Evolutionary conservation across 1,140 invertebrate genomes (phyloP), one percentile per base, ranked within the genome.

Genomic region (Ericerus pela): DNA sequence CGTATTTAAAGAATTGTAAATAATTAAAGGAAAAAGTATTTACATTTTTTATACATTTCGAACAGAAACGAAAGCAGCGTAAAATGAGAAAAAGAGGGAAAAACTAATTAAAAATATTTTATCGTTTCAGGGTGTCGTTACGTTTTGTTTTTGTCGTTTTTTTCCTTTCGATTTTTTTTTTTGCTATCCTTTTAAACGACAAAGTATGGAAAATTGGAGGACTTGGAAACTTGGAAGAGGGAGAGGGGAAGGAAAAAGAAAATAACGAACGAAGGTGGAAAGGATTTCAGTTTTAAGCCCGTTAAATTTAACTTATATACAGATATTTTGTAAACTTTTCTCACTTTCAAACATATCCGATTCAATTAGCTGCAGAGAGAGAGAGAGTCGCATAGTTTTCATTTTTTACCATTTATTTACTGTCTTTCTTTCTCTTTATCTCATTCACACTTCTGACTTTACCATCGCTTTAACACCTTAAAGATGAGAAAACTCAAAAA

Each of bases 41-140:
- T 53, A 24, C 18, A 56, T 53, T 47, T 56, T 38, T 33, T 43
- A 55, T 53, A 33, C 54, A 38, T 30, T 53, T n/a, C 27, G 26
- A 14, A 26, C 14, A 11, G 31, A 33, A 33, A 33, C 31, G n/a
- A 33, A 33, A 33, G n/a, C n/a, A n/a, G n/a, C n/a, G n/a, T n/a
- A n/a, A n/a, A n/a, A n/a, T n/a, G n/a, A n/a, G n/a, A n/a, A n/a
- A n/a, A n/a, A n/a, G n/a, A n/a, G n/a, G 36, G 20, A 38, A 47
- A 47, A 47, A 47, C 20, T 47, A 47, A 47, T 47, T 47, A 47
- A 47, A 47, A 47, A 47, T 47, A 47, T 47, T 47, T 47, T 24
- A 47, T 24, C 41, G 41, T 47, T 47, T 47, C 22, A 47, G 41
- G 41, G 41, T 47, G n/a, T n/a, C n/a, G n/a, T n/a, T n/a, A n/a